Percentiles rank a stretch among this genome's conserved stretches.
Evolutionary conservation across 1,140 invertebrate genomes (phyloP).

Genomic region (Calliphora vicina): DNA sequence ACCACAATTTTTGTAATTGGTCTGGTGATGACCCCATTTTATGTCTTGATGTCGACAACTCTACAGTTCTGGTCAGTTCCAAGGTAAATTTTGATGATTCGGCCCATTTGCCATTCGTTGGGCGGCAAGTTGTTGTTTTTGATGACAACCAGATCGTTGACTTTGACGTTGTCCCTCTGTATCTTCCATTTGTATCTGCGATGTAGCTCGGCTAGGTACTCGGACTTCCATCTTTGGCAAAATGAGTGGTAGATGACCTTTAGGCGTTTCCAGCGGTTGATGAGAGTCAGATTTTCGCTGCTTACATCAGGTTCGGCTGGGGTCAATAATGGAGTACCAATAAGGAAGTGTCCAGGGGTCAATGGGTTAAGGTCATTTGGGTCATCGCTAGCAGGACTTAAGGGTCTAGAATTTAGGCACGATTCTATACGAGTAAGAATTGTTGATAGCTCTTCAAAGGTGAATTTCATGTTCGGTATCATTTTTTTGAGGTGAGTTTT

Average conservation of each 20-base stretch:
- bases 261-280: neutral
- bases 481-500: slow-evolving; percentile 23
- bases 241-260: slow-evolving; percentile 1
- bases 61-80: neutral
- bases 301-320: neutral
- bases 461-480: neutral
- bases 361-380: slow-evolving; percentile 14
- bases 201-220: neutral
- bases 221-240: slow-evolving; percentile 3
- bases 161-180: neutral
- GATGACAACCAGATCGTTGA: neutral
- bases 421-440: slow-evolving; percentile 17
- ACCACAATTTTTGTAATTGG: neutral
- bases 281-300: neutral
- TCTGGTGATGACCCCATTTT: neutral
- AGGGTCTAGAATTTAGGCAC: slow-evolving; percentile 24
- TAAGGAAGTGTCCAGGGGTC: slow-evolving; percentile 34
- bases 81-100: neutral
- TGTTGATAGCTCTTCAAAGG: slow-evolving; percentile 17
- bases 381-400: slow-evolving; percentile 24
- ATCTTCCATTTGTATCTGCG: neutral
- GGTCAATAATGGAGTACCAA: slow-evolving; percentile 11
- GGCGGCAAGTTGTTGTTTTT: slow-evolving; percentile 4
- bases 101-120: neutral
- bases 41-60: neutral